phyloP scores from a whole-genome alignment of 2,888 invertebrate species.

The Megaustenia siamemsis region DNA sequence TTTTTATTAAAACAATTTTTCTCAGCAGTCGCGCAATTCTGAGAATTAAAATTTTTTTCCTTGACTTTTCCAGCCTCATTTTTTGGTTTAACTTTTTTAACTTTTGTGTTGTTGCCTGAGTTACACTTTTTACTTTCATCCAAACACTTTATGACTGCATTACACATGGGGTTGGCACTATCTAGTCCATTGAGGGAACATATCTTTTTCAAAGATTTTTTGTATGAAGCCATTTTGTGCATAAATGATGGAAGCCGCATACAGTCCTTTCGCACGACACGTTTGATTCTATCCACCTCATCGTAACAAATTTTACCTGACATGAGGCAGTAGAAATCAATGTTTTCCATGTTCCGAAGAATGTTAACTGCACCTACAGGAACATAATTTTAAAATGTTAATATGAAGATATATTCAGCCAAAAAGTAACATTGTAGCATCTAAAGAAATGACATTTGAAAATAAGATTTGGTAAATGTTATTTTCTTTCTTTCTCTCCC shows the following conservation, averaged over 20 bases:
- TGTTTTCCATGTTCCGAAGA: conserved; percentile 75
- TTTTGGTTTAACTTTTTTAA: conserved; percentile 36
- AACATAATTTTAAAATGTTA: neutral
- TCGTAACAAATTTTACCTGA: conserved; percentile 76
- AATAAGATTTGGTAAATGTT: too few species aligned
- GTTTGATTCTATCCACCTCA: conserved; percentile 74
- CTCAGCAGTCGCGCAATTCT: neutral
- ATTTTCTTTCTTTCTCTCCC: neutral
- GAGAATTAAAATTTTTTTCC: neutral
- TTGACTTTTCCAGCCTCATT: neutral
- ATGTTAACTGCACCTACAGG: conserved; percentile 77
- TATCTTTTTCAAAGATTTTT: conserved; percentile 69
- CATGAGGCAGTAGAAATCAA: conserved; percentile 78
- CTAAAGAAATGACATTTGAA: too few species aligned
- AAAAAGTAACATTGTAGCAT: too few species aligned
- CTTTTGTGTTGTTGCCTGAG: conserved; percentile 50
- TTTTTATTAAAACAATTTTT: neutral
- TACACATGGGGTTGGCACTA: conserved; percentile 61
- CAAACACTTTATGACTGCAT: conserved; percentile 64
- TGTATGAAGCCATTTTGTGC: conserved; percentile 73
- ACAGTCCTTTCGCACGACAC: conserved; percentile 73
- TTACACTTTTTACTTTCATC: conserved; percentile 66
- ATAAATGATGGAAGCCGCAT: conserved; percentile 76
- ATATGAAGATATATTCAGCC: too few species aligned
- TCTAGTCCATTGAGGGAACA: conserved; percentile 72